These are phyloP conservation scores for Chinchilla lanigera DNA, from an alignment of 2,113 vertebrate species.

Conservation along the genomic window DNA sequence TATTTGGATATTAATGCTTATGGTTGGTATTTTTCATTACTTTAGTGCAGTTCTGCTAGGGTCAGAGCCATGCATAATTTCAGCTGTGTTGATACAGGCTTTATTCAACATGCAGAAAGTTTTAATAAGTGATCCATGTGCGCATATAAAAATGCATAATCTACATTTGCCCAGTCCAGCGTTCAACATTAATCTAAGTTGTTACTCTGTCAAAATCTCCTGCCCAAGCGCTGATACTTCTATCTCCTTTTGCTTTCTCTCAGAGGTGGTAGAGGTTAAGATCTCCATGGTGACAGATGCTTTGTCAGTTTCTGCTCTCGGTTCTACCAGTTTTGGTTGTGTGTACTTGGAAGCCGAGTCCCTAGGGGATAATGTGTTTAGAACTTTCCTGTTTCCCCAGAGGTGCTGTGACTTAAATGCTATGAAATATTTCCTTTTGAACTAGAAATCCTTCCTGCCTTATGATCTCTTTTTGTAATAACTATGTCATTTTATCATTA, in stretches of 20 bases:
- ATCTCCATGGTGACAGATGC: neutral
- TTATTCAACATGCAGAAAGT: neutral
- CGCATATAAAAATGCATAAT: neutral
- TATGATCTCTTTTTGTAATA: neutral
- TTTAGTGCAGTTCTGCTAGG: neutral
- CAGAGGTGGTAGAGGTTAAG: neutral
- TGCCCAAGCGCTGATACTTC: neutral
- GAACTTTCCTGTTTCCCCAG: neutral
- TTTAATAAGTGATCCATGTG: too few species aligned
- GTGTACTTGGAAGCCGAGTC: neutral
- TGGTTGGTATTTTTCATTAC: neutral
- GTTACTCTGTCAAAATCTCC: neutral
- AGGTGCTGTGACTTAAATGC: neutral
- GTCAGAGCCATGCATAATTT: neutral
- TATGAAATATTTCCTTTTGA: neutral
- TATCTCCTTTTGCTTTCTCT: neutral
- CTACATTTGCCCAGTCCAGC: neutral
- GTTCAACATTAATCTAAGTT: neutral
- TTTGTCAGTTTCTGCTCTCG: neutral
- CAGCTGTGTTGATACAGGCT: too few species aligned
- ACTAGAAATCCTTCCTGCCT: neutral
- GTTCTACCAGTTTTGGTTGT: neutral
- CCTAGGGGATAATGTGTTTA: neutral
- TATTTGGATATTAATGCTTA: neutral
- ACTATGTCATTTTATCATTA: fast-evolving